A percentile compares a stretch with the other conserved stretches of the same genome.
Conservation (phyloP, 1,140 invertebrate species). For the Drosophila tristis region DNA sequence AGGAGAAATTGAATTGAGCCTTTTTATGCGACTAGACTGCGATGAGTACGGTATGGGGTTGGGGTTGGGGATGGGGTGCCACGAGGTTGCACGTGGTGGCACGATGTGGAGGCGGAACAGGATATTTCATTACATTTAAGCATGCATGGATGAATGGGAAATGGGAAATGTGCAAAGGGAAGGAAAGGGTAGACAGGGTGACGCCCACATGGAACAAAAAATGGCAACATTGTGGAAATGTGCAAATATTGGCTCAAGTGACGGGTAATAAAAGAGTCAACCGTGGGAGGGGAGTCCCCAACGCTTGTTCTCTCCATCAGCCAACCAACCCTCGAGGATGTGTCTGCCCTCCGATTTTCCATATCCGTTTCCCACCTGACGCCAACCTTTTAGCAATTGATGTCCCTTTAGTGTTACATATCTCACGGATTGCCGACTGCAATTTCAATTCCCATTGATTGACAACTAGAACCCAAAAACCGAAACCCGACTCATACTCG, state of each 20-base stretch:
- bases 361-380: constrained; percentile 13
- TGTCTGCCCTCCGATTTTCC: no score
- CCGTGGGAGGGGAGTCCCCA: constrained; percentile 10
- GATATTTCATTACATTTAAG: constrained; percentile 82
- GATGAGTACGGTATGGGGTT: constrained; percentile 1
- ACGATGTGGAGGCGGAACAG: constrained; percentile 51
- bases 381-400: constrained; percentile 29
- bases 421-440: constrained; percentile 61
- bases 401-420: constrained; percentile 46
- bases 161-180: neutral
- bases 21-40: constrained; percentile 67
- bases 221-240: constrained; percentile 78
- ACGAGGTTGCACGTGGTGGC: no score
- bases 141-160: constrained; percentile 65
- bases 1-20: constrained; percentile 75
- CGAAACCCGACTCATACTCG: neutral
- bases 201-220: constrained; percentile 47
- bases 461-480: constrained; percentile 22
- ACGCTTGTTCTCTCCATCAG: constrained; percentile 12
- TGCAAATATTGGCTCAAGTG: constrained; percentile 80
- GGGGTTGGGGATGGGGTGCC: neutral
- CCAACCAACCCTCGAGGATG: constrained; percentile 15
- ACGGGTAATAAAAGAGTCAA: constrained; percentile 75
- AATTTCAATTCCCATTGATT: constrained; percentile 73
- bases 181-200: constrained; percentile 14